Base-by-base conservation (phyloP, 2,888 invertebrate species). In the Drosophila meridiana region DNA sequence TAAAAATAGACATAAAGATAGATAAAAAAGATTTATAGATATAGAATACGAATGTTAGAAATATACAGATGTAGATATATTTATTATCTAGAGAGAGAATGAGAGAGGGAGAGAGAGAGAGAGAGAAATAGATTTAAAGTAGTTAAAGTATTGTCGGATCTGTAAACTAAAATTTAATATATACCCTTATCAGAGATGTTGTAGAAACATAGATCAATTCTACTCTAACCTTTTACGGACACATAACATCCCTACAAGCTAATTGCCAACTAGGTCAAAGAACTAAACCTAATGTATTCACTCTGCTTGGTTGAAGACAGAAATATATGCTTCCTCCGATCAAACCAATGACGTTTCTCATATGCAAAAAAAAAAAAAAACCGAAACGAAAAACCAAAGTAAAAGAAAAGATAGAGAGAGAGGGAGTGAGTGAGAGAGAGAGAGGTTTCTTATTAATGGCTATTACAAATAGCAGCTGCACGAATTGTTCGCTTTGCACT, bases 401-500 rank as follows among this genome's bases (percentile, higher is more conserved):
- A 2, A 30, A 32, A 32, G 8, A 13, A 14, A 2, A 52, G 1
- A 20, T 6, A 32, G 0, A 34, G 5, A 20, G 20, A n/a, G 34
- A 34, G 14, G 1, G 20, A 3, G 13, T 4, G 32, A 14, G 26
- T 7, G 14, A 7, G 32, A 7, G 52, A 20, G 34, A 26, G 38
- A 7, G 52, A 20, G 34, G 6, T 34, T 5, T 32, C 32, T 9
- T 52, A 52, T 52, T 20, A 50, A 50, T 50, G 32, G n/a, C n/a
- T 11, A 34, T 34, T 52, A 55, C 53, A 38, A 34, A 34, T 20
- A 26, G 9, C 52, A 52, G 52, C 52, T 52, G 52, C 52, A 34
- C 32, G 32, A 43, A 43, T 43, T 58, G 28, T 14, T 32, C 43
- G 42, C 58, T 42, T 57, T 55, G 40, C 40, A 40, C 26, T 56